Evolutionary conservation across 1,140 invertebrate genomes (phyloP).

Genomic region (Fopius arisanus): DNA sequence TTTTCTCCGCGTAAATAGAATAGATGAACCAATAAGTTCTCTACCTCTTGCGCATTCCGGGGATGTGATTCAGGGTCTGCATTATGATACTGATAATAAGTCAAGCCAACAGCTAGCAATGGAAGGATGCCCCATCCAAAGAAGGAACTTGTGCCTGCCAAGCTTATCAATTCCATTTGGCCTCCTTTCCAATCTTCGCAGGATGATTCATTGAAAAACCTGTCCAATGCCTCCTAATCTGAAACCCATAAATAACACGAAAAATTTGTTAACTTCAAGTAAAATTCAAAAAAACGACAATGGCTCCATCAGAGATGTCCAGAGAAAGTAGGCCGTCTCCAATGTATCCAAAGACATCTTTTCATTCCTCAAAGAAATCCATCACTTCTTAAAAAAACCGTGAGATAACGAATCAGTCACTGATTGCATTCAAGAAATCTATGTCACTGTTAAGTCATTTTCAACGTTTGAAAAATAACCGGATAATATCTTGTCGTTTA

Average conservation of each 20-base stretch:
- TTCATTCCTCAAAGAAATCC: not conserved
- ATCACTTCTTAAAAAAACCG: not conserved
- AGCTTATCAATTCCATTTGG: conserved; percentile 49
- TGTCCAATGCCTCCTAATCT: not conserved
- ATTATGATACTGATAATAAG: conserved; percentile 81
- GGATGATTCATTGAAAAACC: not conserved
- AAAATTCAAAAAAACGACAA: too few relatives aligned
- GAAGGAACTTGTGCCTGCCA: conserved; percentile 59
- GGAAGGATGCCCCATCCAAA: conserved; percentile 79
- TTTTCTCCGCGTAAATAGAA: too few relatives aligned
- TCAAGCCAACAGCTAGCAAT: conserved; percentile 79
- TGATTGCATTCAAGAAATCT: not conserved
- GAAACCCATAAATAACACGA: not conserved
- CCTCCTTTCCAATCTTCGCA: conserved; percentile 39
- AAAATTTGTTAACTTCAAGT: not conserved
- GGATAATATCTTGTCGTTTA: not conserved
- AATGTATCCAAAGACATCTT: not conserved
- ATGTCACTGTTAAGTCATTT: too few relatives aligned
- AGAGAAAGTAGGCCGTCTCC: not conserved
- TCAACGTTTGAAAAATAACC: not conserved
- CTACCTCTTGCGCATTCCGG: conserved; percentile 74
- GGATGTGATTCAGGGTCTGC: conserved; percentile 84
- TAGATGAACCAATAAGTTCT: not conserved
- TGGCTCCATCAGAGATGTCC: not conserved
- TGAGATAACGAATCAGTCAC: not conserved